Percentiles rank a stretch among this genome's conserved stretches.
Evolutionary conservation across 2,113 vertebrate genomes (phyloP).

Genomic region (Gadus macrocephalus): DNA sequence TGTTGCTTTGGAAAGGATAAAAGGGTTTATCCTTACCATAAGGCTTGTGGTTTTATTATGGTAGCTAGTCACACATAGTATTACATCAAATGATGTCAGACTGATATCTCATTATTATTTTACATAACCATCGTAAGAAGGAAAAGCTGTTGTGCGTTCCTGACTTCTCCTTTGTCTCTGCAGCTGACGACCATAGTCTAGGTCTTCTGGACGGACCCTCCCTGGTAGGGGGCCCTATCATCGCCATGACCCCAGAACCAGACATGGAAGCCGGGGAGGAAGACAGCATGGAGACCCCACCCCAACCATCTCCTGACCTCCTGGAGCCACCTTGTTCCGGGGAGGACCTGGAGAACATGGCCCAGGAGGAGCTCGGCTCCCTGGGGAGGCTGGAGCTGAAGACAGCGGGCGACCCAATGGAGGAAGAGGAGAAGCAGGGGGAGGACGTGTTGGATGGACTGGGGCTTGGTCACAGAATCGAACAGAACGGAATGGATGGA

Average conservation of each 20-base stretch:
- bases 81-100: no score
- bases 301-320: conserved; percentile 27
- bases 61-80: no score
- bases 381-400: conserved; percentile 40
- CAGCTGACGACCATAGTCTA: conserved; percentile 28
- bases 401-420: not conserved
- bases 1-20: no score
- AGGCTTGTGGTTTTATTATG: no score
- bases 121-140: no score
- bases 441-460: conserved; percentile 40
- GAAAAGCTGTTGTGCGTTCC: no score
- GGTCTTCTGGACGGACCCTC: conserved; percentile 23
- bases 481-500: conserved; percentile 15
- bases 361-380: conserved; percentile 21
- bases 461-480: conserved; percentile 47
- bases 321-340: conserved; percentile 14
- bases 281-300: conserved; percentile 36
- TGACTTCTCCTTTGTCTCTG: not conserved
- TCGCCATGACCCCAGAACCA: conserved; percentile 11
- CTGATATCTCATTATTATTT: no score
- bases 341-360: conserved; percentile 3
- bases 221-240: conserved; percentile 25
- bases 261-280: conserved; percentile 18
- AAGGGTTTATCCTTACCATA: no score
- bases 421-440: conserved; percentile 31